A percentile compares a stretch with the other conserved stretches of the same genome.
phyloP scores from a whole-genome alignment of 2,113 vertebrate genomes.

The Micronycteris hirsuta region DNA sequence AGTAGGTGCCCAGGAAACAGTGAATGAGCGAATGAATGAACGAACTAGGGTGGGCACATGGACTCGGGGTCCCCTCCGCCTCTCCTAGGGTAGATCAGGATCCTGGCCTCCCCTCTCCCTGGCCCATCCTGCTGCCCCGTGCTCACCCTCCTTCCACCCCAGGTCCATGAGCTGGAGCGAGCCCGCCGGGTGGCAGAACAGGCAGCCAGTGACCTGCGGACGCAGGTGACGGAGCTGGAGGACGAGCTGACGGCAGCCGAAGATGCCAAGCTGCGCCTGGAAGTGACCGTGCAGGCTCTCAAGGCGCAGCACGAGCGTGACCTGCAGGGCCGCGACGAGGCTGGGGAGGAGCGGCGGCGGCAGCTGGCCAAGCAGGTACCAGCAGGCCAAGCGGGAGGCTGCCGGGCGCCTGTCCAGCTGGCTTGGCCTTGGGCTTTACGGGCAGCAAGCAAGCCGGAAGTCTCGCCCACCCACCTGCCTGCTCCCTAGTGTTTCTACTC shows the following conservation, averaged over 20 bases:
- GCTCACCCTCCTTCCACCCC: background rate
- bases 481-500: background rate
- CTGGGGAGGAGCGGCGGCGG: constrained; percentile 75
- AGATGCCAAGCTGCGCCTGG: constrained; percentile 79
- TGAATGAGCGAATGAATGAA: fast-evolving
- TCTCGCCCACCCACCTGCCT: background rate
- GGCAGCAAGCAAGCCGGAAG: constrained; percentile 77
- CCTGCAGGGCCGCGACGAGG: constrained; percentile 74
- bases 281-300: constrained; percentile 78
- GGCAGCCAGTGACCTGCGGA: constrained; percentile 84
- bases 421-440: constrained; percentile 36
- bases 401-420: fast-evolving
- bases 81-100: fast-evolving
- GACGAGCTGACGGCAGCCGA: constrained; percentile 75
- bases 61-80: background rate
- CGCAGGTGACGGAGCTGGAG: constrained; percentile 82
- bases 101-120: fast-evolving
- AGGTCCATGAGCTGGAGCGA: constrained; percentile 93
- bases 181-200: constrained; percentile 85
- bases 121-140: fast-evolving
- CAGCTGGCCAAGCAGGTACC: constrained; percentile 79
- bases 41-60: fast-evolving
- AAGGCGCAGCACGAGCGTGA: constrained; percentile 78
- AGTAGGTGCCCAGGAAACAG: too few species aligned
- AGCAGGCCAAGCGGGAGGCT: fast-evolving